Evolutionary conservation across 92 coral and sea anemone species (phyloP), one percentile per base, ranked within the genome.

Genomic region (Palythoa grandis): DNA sequence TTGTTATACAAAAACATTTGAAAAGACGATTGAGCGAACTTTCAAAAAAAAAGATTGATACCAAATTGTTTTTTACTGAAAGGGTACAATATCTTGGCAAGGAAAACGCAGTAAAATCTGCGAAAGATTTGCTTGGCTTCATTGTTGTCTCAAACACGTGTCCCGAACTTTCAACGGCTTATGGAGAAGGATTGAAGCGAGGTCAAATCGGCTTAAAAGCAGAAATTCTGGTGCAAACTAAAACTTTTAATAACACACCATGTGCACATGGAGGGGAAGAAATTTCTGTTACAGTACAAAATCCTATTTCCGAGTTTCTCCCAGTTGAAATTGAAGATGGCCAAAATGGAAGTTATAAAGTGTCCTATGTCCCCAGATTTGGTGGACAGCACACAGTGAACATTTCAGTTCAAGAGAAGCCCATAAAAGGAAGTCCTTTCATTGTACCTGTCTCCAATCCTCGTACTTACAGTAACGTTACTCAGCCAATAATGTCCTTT

Each of bases 1-100:
- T 97, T 12, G 96, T 95, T 20, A 93, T 97, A 66, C 96, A 95
- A 88, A 97, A 97, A 29, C 96, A 95, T 85, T 91, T 95, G 25
- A 93, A 89, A 76, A 87, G 98, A 61, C 90, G 95, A 14, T 86
- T 97, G 29, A 88, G 87, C 60, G 99, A 97, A 66, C 82, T 97
- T 40, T 88, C 91, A 19, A 92, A 90, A 84, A 89, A 91, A 65
- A 91, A 92, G 58, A 85, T 78, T 39, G 92, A 93, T 2, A 89
- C 90, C 77, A 92, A 74, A 24, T 56, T 90, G 5, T 68, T 88
- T 29, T 83, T 88, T 72, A 90, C 80, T 38, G 91, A 85, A 68
- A 90, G 89, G 69, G 91, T 93, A 15, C 89, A 86, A 37, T 97
- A 93, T 84, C 90, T 90, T 23, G 89, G 83, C 22, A 73, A 90